These are phyloP conservation scores for Amphiduros pacificus DNA, from an alignment of 2,888 invertebrate species.

Conservation along the genomic window DNA sequence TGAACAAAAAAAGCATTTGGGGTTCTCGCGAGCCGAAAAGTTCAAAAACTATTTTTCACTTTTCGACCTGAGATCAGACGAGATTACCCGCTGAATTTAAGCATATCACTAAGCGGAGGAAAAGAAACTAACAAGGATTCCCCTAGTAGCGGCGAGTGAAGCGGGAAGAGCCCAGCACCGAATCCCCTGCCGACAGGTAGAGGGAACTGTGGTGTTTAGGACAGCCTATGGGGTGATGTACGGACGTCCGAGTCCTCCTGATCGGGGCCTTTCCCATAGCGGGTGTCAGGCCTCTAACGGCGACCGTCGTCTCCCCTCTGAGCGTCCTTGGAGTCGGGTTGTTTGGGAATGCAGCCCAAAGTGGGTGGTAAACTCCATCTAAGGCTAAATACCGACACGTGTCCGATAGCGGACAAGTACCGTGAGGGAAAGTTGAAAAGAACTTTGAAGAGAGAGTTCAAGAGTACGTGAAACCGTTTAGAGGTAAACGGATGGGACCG, in stretches of 20 bases:
- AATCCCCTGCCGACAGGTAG: conserved; percentile 41
- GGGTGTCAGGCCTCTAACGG: conserved; percentile 59
- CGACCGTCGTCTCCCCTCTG: conserved; percentile 24
- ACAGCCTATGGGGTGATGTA: conserved; percentile 35
- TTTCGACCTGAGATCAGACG: conserved; percentile 56
- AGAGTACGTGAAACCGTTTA: conserved; percentile 65
- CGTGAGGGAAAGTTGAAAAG: conserved; percentile 71
- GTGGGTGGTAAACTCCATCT: conserved; percentile 67
- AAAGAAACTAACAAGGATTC: conserved; percentile 71
- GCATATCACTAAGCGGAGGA: conserved; percentile 74
- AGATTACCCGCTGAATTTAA: conserved; percentile 66
- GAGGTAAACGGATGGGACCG: conserved; percentile 20
- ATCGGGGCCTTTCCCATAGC: conserved; percentile 54
- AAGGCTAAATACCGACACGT: conserved; percentile 68
- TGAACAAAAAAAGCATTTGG: too few relatives aligned
- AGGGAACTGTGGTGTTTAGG: too few relatives aligned
- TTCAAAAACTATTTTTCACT: neutral
- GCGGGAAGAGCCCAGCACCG: conserved; percentile 63
- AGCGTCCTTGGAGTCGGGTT: conserved; percentile 65
- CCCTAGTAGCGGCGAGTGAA: conserved; percentile 70
- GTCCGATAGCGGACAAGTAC: conserved; percentile 71
- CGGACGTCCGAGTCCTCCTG: conserved; percentile 42
- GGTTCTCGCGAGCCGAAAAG: too few relatives aligned
- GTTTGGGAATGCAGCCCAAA: conserved; percentile 69
- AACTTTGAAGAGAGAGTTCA: conserved; percentile 71